Conservation (phyloP, 1,140 invertebrate species). For the Ridgeia piscesae region DNA sequence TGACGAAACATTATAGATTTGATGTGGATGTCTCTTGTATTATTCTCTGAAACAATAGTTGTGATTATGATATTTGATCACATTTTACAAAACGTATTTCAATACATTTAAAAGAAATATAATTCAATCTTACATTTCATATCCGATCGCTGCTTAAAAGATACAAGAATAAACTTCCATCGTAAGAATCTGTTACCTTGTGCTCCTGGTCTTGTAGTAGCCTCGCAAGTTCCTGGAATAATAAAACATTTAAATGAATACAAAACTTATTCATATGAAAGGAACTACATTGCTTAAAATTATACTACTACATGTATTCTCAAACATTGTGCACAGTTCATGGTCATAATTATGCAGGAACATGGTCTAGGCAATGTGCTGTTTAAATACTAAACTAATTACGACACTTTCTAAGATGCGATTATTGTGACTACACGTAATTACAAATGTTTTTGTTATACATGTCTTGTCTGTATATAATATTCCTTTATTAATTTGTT, state of each 20-base stretch:
- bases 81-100: background rate
- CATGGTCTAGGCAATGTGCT: too few relatives aligned
- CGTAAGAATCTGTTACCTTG: constrained; percentile 47
- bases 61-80: too few relatives aligned
- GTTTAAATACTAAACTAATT: too few relatives aligned
- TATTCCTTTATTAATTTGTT: too few relatives aligned
- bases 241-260: background rate
- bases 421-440: too few relatives aligned
- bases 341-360: background rate
- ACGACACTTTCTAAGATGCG: too few relatives aligned
- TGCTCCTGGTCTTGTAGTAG: constrained; percentile 69
- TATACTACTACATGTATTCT: too few relatives aligned
- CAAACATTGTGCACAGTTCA: background rate
- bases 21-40: too few relatives aligned
- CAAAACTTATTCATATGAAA: background rate
- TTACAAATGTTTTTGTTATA: too few relatives aligned
- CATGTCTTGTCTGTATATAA: too few relatives aligned
- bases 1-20: too few relatives aligned
- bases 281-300: background rate
- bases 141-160: background rate
- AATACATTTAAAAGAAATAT: background rate
- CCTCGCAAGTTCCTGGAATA: constrained; percentile 67
- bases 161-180: background rate
- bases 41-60: too few relatives aligned
- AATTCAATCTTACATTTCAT: background rate